Conservation (phyloP, 2,113 vertebrate genomes). For the Chlorodrepanis virens region DNA sequence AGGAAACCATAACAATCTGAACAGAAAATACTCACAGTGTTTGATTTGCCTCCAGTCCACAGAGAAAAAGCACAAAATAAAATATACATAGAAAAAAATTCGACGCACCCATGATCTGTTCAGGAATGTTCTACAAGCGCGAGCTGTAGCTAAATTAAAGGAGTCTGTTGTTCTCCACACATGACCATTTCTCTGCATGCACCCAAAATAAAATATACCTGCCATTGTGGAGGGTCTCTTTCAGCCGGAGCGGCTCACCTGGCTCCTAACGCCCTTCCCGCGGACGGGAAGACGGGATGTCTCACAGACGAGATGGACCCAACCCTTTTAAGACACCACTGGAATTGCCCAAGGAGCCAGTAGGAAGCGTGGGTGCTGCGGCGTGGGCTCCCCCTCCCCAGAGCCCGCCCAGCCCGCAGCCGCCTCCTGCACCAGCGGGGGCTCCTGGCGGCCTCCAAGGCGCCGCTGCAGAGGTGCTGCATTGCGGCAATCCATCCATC, state of each 20-base stretch:
- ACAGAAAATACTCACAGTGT: conserved; percentile 54
- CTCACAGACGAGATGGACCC: conserved; percentile 36
- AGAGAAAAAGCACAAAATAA: conserved; percentile 1
- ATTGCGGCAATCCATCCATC: conserved; percentile 59
- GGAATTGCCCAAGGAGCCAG: conserved; percentile 63
- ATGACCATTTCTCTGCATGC: not conserved
- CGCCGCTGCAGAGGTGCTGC: conserved; percentile 54
- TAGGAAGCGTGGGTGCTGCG: conserved; percentile 31
- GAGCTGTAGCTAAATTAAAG: not conserved
- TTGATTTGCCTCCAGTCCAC: not conserved
- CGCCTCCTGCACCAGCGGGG: conserved; percentile 57
- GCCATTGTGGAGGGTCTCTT: not conserved
- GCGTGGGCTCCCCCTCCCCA: conserved; percentile 49
- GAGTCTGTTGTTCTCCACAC: not conserved
- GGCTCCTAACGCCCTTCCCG: not conserved
- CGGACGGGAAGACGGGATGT: not conserved
- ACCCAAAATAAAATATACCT: not conserved
- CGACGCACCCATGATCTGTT: not conserved
- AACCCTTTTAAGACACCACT: conserved; percentile 58
- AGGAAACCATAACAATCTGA: not conserved
- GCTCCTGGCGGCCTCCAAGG: conserved; percentile 28
- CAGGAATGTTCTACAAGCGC: not conserved
- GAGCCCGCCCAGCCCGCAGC: conserved; percentile 62
- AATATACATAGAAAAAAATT: not conserved
- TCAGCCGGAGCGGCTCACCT: conserved; percentile 5